phyloP scores from a whole-genome alignment of 2,113 vertebrate genomes.

The Sebastes schlegelii region DNA sequence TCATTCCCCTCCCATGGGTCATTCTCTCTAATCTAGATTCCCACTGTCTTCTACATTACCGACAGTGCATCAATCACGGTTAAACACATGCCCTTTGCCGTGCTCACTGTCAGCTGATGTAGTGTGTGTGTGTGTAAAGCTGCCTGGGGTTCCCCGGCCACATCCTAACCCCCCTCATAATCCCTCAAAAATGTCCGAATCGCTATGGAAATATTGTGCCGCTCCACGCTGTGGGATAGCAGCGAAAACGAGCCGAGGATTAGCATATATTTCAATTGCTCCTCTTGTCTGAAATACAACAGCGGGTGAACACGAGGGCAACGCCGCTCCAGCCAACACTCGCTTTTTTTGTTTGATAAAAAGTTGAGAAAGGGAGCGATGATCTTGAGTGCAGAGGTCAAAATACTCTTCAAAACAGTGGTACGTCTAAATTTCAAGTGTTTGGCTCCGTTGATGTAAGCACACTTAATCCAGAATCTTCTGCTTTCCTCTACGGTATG shows the following conservation, averaged over 20 bases:
- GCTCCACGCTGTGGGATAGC: constrained; percentile 45
- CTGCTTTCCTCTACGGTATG: not conserved
- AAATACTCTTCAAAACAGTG: not conserved
- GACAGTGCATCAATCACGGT: constrained; percentile 76
- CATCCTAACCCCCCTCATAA: constrained; percentile 61
- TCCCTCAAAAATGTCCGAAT: constrained; percentile 66
- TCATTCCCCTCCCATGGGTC: constrained; percentile 64
- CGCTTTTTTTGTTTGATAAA: constrained; percentile 12
- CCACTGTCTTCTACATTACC: constrained; percentile 70
- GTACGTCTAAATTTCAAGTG: not conserved
- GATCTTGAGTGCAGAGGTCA: constrained; percentile 3
- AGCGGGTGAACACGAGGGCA: constrained; percentile 60
- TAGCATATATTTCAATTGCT: constrained; percentile 76
- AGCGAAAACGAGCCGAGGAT: constrained; percentile 55
- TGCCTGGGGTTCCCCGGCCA: constrained; percentile 53
- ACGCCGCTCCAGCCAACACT: constrained; percentile 28
- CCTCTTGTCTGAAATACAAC: constrained; percentile 58
- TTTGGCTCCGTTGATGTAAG: constrained; percentile 6
- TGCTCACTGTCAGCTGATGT: constrained; percentile 52
- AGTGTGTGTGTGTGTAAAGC: constrained; percentile 40
- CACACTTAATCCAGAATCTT: constrained; percentile 16
- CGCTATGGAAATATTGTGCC: constrained; percentile 62
- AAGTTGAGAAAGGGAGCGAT: constrained; percentile 23
- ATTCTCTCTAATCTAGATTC: constrained; percentile 75
- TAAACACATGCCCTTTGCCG: constrained; percentile 64